Percentiles rank a stretch among this genome's conserved stretches.
These are phyloP conservation scores for Ophiodon elongatus DNA, from an alignment of 2,113 vertebrate genomes.

Conservation along the genomic window DNA sequence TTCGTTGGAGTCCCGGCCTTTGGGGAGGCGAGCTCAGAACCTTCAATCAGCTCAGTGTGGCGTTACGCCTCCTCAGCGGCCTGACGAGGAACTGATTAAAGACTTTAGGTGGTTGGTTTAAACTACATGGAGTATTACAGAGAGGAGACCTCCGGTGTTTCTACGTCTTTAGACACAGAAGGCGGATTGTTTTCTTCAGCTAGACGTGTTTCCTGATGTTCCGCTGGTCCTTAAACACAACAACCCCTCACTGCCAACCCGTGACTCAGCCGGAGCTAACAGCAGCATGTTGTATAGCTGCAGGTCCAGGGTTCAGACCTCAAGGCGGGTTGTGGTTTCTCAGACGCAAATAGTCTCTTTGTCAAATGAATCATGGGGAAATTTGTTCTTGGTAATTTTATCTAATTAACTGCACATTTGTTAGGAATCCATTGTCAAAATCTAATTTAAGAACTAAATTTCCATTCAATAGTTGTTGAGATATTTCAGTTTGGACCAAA, in stretches of 20 bases:
- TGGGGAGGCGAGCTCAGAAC: background rate
- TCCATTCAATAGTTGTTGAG: background rate
- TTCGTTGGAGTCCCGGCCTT: no score
- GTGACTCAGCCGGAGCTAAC: no score
- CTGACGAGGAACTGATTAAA: constrained; percentile 35
- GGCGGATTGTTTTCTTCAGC: constrained; percentile 43
- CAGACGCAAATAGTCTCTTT: background rate
- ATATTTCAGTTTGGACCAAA: background rate
- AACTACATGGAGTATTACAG: constrained; percentile 29
- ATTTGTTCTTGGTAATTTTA: background rate
- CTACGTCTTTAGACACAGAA: constrained; percentile 26
- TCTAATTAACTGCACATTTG: background rate
- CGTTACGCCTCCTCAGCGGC: constrained; percentile 12
- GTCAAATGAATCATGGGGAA: background rate
- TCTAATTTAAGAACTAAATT: background rate
- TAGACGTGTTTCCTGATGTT: constrained; percentile 47
- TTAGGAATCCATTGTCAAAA: background rate
- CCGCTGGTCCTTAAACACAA: constrained; percentile 43
- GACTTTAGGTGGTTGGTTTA: background rate
- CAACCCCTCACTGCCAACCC: background rate
- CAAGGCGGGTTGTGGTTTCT: background rate
- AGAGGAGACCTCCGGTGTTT: constrained; percentile 25
- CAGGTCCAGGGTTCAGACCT: background rate
- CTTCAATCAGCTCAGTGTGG: background rate
- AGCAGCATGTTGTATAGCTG: no score